Conservation (phyloP, 2,888 invertebrate species). For the Proisotoma minuta region DNA sequence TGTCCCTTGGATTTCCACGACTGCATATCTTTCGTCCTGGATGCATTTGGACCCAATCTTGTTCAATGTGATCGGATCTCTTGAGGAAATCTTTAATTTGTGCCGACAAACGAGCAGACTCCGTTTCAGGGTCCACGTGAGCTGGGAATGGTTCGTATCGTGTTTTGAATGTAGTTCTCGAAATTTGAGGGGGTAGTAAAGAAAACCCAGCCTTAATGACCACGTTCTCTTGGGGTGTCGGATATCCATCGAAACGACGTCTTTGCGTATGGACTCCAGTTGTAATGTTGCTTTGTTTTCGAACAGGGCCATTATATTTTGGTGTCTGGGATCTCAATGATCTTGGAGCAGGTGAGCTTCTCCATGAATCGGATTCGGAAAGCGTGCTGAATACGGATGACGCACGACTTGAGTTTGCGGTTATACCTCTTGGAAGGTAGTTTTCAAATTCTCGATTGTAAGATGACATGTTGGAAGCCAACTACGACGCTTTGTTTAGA, state of each 20-base stretch:
- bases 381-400: background rate
- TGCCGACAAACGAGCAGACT: constrained; percentile 67
- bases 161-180: constrained; percentile 39
- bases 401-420: background rate
- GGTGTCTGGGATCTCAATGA: background rate
- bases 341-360: background rate
- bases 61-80: constrained; percentile 81
- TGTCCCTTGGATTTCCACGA: constrained; percentile 19
- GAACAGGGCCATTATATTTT: background rate
- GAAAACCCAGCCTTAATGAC: constrained; percentile 46
- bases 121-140: constrained; percentile 69
- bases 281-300: constrained; percentile 8
- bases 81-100: constrained; percentile 75
- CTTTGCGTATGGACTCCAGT: constrained; percentile 6
- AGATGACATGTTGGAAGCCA: no score
- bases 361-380: constrained; percentile 4
- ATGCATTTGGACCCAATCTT: constrained; percentile 72
- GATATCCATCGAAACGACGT: constrained; percentile 16
- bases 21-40: constrained; percentile 49
- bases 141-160: constrained; percentile 64
- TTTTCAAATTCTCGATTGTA: background rate
- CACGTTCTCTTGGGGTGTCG: constrained; percentile 40
- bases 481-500: no score
- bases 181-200: constrained; percentile 39
- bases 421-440: background rate